Evolutionary conservation across 2,113 vertebrate species (phyloP), one percentile per base, ranked within the genome.

Genomic region (Opisthocomus hoazin): DNA sequence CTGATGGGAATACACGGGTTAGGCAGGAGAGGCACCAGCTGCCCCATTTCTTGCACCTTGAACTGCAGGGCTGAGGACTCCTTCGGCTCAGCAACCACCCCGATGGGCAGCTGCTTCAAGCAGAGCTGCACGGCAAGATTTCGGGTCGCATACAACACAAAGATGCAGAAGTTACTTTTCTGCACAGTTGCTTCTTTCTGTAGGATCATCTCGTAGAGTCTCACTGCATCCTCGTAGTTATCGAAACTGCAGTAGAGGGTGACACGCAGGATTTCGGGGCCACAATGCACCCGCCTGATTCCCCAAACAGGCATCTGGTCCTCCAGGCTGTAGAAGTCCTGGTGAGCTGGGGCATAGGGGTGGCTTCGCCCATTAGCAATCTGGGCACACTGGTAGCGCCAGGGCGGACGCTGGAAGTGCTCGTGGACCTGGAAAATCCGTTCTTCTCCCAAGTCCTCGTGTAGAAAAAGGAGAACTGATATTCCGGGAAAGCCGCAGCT

Each of bases 1-100:
- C 99, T 99, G 97, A 99, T 99, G 10, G 99, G 99, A 16, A 98
- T 86, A 3, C 99, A 99, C 0, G 99, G 99, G 93, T 99, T 98
- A 19, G 99, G 99, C 57, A 99, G 97, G 51, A 99, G 98, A 16
- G 99, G 99, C 51, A 99, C 99, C 9, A 99, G 97, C 89, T 99
- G 99, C 60, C 99, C 99, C 0, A 99, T 99, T 93, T 99, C 99
- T 9, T 97, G 98, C 89, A 99, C 99, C 60, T 80, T 96, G 86
- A 99, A 99, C 98, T 99, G 99, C 79, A 99, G 88, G 54, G 99
- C 98, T 0, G 99, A 97, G 0, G 98, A 98, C 50, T 97, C 97
- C 91, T 98, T 98, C 0, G 98, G 98, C 96, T 99, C 98, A 10
- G 98, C 98, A 4, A 96, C 91, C 54, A 98, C 96, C 6, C 99